phyloP scores from a whole-genome alignment of 2,113 vertebrate species.

The Colius striatus region DNA sequence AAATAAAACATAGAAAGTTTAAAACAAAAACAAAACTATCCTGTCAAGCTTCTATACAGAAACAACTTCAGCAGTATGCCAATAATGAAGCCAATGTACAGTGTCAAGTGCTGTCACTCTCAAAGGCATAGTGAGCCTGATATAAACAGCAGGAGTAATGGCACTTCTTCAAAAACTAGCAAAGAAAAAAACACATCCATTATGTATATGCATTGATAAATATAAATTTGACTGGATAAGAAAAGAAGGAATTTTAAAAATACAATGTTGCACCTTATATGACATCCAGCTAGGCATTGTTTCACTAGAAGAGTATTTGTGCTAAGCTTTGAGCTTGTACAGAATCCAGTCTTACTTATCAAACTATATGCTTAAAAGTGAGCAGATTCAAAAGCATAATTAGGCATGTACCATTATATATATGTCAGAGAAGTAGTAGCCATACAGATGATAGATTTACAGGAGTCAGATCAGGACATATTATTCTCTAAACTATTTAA shows the following conservation, averaged over 20 bases:
- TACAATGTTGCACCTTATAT: not conserved
- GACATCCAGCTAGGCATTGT: not conserved
- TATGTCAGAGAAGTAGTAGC: not conserved
- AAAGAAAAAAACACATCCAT: slow-evolving; percentile 49
- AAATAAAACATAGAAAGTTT: slow-evolving; percentile 28
- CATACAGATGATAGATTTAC: not conserved
- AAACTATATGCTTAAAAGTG: not conserved
- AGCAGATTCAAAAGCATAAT: not conserved
- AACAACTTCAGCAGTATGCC: not conserved
- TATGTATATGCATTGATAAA: slow-evolving; percentile 27
- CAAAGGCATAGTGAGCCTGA: slow-evolving; percentile 21
- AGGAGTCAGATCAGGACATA: not conserved
- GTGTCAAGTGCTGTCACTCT: slow-evolving; percentile 65
- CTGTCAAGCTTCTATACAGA: slow-evolving; percentile 18
- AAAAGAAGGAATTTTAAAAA: not conserved
- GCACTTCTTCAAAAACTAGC: slow-evolving; percentile 48
- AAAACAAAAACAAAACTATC: not conserved
- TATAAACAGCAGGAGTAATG: slow-evolving; percentile 25
- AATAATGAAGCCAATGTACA: slow-evolving; percentile 65
- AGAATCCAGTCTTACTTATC: not conserved
- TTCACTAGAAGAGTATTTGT: not conserved
- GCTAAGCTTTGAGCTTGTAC: not conserved
- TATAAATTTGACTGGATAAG: slow-evolving; percentile 1
- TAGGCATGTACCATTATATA: rapidly evolving
- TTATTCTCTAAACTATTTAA: not conserved